A percentile compares a stretch with the other conserved stretches of the same genome.
These are phyloP conservation scores for Phaethon lepturus DNA, from an alignment of 2,113 vertebrate genomes.

Conservation along the genomic window DNA sequence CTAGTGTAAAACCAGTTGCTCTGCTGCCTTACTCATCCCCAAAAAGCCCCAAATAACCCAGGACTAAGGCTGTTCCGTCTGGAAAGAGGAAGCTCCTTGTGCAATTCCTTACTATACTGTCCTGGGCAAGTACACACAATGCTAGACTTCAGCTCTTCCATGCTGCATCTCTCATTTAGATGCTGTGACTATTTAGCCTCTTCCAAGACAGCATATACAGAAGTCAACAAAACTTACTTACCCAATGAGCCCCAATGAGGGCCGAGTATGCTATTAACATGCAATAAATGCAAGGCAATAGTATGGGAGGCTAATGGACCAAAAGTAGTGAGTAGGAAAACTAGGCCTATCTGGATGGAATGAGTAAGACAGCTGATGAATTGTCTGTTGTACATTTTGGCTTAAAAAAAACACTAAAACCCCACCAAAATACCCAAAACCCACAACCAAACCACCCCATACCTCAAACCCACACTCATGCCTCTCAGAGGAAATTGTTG, in stretches of 20 bases:
- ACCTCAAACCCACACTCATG: not conserved
- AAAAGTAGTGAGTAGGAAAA: not conserved
- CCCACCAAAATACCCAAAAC: no score
- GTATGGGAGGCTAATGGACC: not conserved
- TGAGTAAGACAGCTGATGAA: not conserved
- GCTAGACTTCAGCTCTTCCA: not conserved
- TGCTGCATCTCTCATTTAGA: no score
- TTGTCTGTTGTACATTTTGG: not conserved
- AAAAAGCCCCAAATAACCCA: not conserved
- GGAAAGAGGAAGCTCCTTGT: not conserved
- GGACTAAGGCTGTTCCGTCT: not conserved
- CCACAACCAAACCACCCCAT: no score
- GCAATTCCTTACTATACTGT: fast-evolving
- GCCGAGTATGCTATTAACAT: not conserved
- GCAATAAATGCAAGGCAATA: not conserved
- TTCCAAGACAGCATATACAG: not conserved
- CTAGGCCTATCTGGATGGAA: not conserved
- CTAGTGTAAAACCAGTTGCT: not conserved
- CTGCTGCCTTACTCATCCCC: not conserved
- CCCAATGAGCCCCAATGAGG: not conserved
- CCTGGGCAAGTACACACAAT: no score
- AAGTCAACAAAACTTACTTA: not conserved
- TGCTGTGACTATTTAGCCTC: not conserved
- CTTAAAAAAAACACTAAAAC: not conserved
- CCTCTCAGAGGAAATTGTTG: not conserved